Conservation (phyloP, 1,140 invertebrate genomes). For the Pseudomyrmex cubaensis region DNA sequence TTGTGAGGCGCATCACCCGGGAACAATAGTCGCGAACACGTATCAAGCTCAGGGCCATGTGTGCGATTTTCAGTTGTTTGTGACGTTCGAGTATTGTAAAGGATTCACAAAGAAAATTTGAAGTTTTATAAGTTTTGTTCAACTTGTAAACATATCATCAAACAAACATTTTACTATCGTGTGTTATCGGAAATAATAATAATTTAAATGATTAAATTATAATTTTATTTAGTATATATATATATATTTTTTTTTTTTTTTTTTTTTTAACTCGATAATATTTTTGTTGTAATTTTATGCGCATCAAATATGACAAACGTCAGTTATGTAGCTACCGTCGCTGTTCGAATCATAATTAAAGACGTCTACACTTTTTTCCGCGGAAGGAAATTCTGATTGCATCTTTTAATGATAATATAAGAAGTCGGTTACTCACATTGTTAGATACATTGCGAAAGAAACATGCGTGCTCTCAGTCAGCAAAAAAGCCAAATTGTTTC, state of each 20-base stretch:
- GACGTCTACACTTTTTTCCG: background rate
- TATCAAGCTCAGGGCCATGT: background rate
- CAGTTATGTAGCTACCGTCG: background rate
- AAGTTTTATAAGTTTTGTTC: too few species aligned
- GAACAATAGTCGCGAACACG: slow-evolving; percentile 26
- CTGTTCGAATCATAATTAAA: slow-evolving; percentile 39
- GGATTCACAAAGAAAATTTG: too few species aligned
- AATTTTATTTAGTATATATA: too few species aligned
- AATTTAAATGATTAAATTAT: too few species aligned
- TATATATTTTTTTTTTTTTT: too few species aligned
- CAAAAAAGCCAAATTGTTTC: slow-evolving; percentile 33
- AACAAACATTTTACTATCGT: too few species aligned
- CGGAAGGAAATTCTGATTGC: slow-evolving; percentile 8
- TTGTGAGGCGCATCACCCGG: slow-evolving; percentile 29
- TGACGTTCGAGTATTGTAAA: background rate
- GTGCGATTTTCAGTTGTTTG: background rate
- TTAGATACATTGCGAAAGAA: background rate
- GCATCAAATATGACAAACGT: background rate
- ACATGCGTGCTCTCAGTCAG: background rate
- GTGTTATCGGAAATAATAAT: too few species aligned
- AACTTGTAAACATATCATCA: too few species aligned
- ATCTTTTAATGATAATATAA: background rate
- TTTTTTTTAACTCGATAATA: too few species aligned
- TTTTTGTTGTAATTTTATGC: background rate
- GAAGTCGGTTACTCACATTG: background rate